Evolutionary conservation across 2,797 vertebrate genomes (phyloP), one percentile per base, ranked within the genome.

Genomic region (Crax fasciolata): DNA sequence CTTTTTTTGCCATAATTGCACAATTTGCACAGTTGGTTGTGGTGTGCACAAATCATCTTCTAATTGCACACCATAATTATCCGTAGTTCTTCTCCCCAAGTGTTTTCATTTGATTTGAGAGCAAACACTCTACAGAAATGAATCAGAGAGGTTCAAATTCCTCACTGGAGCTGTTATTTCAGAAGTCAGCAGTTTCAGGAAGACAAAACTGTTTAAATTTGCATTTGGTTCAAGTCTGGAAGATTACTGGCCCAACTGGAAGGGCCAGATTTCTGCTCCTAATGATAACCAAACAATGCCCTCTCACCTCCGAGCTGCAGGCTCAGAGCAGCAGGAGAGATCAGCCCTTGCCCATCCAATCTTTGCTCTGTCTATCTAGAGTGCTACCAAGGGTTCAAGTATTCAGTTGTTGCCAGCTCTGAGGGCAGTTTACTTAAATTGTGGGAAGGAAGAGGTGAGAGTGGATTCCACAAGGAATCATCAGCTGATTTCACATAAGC

Each of bases 101-200:
- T 94, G 90, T 96, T 96, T 96, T 94, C 87, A 93, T 96, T 96
- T 84, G 80, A 93, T 94, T 96, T 95, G 76, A 94, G 91, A 87
- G 91, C 94, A 88, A 95, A 96, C 87, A 90, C 72, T 96, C 67
- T 87, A 74, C 35, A 89, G 84, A 85, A 94, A 93, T 94, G 91
- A 94, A 95, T 2, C 61, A 15, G 32, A 65, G 74, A 95, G 90
- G 77, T 87, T 94, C 72, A 83, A 23, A 52, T 87, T 68, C 68
- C 74, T 83, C 80, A 70, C 35, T 94, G 86, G 65, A 94, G 81
- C 68, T 90, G n/a, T 87, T 89, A 77, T 91, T 68, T 94, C 71
- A 41, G 44, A 79, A 66, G 90, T 95, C 94, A 95, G 93, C 95
- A 96, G 61, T 84, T 94, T 94, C 88, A 92, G 52, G 49, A 95